Evolutionary conservation across 2,888 invertebrate species (phyloP).

Genomic region (Asteroscopus sphinx): DNA sequence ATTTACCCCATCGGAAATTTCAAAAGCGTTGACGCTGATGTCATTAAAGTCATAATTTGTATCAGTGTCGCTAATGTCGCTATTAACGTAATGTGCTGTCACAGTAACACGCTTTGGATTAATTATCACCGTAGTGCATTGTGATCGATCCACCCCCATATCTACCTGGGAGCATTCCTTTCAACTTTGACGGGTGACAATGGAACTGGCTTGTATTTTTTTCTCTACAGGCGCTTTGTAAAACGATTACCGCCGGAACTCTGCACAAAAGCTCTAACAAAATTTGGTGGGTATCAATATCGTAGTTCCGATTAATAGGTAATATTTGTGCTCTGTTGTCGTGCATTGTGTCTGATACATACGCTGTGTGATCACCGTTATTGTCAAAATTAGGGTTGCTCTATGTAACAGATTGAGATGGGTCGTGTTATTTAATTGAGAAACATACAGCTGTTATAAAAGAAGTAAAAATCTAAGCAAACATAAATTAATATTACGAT

Average conservation of each 20-base stretch:
- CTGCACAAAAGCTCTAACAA: conserved; percentile 82
- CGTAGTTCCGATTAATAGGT: conserved; percentile 85
- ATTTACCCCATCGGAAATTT: conserved; percentile 54
- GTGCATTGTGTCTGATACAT: conserved; percentile 77
- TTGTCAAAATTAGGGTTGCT: conserved; percentile 60
- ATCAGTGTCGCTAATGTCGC: conserved; percentile 71
- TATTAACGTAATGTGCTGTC: conserved; percentile 73
- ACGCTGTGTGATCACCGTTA: conserved; percentile 69
- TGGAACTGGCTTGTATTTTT: conserved; percentile 72
- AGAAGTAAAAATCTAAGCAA: too few species aligned
- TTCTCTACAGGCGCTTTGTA: conserved; percentile 74
- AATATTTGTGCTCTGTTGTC: conserved; percentile 85
- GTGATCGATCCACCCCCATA: conserved; percentile 75
- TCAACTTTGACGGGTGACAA: conserved; percentile 77
- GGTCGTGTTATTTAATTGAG: conserved; percentile 36
- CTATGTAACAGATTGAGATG: conserved; percentile 40
- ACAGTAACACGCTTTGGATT: conserved; percentile 73
- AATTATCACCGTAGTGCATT: conserved; percentile 69
- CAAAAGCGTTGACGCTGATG: conserved; percentile 63
- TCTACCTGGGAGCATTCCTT: conserved; percentile 82
- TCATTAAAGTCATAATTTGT: conserved; percentile 71
- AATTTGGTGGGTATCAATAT: conserved; percentile 83
- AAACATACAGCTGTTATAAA: conserved; percentile 6
- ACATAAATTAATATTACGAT: background rate
- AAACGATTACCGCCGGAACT: conserved; percentile 85